Conservation (phyloP, 2,888 invertebrate genomes). For the Zygothrica quintamaculata region DNA sequence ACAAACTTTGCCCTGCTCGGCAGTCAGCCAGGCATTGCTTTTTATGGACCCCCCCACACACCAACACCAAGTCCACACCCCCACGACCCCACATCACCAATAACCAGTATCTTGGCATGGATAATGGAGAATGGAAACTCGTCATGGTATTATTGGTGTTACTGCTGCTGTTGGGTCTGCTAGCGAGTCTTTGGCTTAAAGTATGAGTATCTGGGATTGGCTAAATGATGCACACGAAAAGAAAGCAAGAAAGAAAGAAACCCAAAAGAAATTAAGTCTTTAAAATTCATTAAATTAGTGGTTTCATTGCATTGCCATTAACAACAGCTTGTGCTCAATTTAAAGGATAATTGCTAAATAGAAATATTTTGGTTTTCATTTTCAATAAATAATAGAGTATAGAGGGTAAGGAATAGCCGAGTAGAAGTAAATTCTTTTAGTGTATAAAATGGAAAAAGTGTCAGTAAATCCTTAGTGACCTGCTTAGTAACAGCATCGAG, state of each 20-base stretch:
- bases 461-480: not conserved
- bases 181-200: no score
- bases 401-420: no score
- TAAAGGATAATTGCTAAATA: slow-evolving; percentile 8
- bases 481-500: not conserved
- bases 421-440: not conserved
- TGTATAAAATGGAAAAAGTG: not conserved
- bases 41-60: slow-evolving; percentile 48
- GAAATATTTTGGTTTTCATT: slow-evolving; percentile 19
- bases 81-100: no score
- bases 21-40: slow-evolving; percentile 55
- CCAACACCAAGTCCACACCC: no score
- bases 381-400: no score
- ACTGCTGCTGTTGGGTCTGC: slow-evolving; percentile 3
- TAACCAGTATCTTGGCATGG: slow-evolving; percentile 15
- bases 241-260: not conserved
- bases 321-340: slow-evolving; percentile 19
- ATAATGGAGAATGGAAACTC: slow-evolving; percentile 29
- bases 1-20: slow-evolving; percentile 68
- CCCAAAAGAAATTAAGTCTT: slow-evolving; percentile 46
- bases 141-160: slow-evolving; percentile 8
- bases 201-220: no score
- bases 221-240: no score
- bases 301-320: slow-evolving; percentile 35
- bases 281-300: slow-evolving; percentile 57